These are phyloP conservation scores for Pogonomyrmex barbatus DNA, from an alignment of 1,140 invertebrate genomes.

Conservation along the genomic window DNA sequence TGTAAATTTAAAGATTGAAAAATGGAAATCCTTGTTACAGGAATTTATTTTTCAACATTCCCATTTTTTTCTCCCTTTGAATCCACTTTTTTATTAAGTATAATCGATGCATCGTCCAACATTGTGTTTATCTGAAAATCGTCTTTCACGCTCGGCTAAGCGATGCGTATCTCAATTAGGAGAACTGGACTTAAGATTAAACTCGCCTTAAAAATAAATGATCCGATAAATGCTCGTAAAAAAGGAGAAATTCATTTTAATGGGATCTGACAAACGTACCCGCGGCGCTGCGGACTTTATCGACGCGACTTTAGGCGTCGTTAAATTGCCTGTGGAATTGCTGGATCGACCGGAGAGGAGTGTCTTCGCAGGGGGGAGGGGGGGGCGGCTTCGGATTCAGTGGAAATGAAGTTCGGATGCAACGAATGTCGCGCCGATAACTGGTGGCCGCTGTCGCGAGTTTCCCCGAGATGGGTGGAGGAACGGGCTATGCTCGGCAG, in stretches of 20 bases:
- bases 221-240: not conserved
- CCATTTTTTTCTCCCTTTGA: no score
- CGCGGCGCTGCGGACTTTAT: slow-evolving; percentile 38
- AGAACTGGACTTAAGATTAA: slow-evolving; percentile 7
- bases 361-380: slow-evolving; percentile 42
- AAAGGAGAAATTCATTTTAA: slow-evolving; percentile 33
- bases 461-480: slow-evolving; percentile 40
- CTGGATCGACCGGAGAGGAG: slow-evolving; percentile 49
- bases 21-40: not conserved
- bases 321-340: slow-evolving; percentile 59
- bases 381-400: slow-evolving; percentile 22
- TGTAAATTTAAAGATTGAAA: not conserved
- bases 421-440: slow-evolving; percentile 62
- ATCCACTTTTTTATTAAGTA: not conserved
- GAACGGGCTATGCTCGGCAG: slow-evolving; percentile 31
- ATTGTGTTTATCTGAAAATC: not conserved
- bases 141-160: not conserved
- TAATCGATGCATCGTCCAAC: not conserved
- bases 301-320: slow-evolving; percentile 55
- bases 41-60: no score
- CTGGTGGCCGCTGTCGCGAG: slow-evolving; percentile 36
- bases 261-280: slow-evolving; percentile 31
- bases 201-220: slow-evolving; percentile 27
- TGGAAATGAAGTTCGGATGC: slow-evolving; percentile 62
- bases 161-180: not conserved